Conservation (phyloP, 2,113 vertebrate species). For the Meriones unguiculatus region DNA sequence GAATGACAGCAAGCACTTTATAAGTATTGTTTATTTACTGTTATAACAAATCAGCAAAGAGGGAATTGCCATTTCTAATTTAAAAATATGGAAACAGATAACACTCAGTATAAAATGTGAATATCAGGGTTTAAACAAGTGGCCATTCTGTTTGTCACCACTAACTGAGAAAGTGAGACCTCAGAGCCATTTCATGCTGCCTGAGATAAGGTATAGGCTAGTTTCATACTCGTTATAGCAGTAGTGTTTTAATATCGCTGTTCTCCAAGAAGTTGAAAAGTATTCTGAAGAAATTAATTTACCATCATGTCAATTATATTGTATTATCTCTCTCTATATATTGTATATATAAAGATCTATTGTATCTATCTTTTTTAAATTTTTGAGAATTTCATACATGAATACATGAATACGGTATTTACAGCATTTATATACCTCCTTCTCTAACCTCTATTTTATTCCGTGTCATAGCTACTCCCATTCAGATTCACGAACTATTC, state of each 20-base stretch:
- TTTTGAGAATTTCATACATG: not conserved
- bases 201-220: not conserved
- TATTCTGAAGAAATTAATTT: conserved; percentile 69
- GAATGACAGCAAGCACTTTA: not conserved
- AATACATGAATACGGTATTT: too few species aligned
- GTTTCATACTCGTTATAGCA: conserved; percentile 27
- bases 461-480: too few species aligned
- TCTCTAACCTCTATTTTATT: too few species aligned
- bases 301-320: conserved; percentile 40
- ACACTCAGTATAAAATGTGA: not conserved
- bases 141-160: not conserved
- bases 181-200: not conserved
- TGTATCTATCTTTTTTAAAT: not conserved
- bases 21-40: not conserved
- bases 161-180: not conserved
- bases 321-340: not conserved
- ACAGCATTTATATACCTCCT: too few species aligned
- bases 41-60: not conserved
- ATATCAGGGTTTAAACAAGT: not conserved
- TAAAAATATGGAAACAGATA: not conserved
- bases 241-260: conserved; percentile 32
- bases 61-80: not conserved
- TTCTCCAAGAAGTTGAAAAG: conserved; percentile 41
- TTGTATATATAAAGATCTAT: too few species aligned
- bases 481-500: not conserved